Conservation (phyloP, 2,113 vertebrate species). For the Psephotus haematonotus region DNA sequence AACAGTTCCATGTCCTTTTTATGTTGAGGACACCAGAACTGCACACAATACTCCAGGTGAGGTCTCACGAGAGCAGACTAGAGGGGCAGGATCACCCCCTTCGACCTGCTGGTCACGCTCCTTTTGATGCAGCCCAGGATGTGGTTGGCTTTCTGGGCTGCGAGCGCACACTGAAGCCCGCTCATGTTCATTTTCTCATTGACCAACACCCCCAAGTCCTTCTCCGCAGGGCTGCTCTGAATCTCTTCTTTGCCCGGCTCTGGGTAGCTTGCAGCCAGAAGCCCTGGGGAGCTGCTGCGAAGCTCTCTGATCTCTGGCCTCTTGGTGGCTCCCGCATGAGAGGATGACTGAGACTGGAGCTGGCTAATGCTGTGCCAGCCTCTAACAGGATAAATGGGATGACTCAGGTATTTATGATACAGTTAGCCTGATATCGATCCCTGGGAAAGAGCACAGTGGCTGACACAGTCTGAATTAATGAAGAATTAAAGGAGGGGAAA, state of each 20-base stretch:
- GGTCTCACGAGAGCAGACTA: too few species aligned
- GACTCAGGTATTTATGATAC: neutral
- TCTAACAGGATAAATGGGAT: neutral
- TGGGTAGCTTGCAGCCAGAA: neutral
- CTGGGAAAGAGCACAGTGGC: neutral
- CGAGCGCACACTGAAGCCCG: too few species aligned
- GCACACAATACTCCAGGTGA: too few species aligned
- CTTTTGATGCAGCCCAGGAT: too few species aligned
- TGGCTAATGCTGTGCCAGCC: neutral
- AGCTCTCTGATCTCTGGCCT: neutral
- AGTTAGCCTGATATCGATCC: neutral
- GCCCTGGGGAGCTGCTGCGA: neutral
- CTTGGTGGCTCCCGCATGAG: neutral
- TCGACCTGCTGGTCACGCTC: too few species aligned
- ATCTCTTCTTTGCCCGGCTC: neutral
- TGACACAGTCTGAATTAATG: neutral
- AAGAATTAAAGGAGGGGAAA: neutral
- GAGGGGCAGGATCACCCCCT: too few species aligned
- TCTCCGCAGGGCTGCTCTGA: too few species aligned
- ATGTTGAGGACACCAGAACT: too few species aligned
- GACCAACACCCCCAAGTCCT: too few species aligned
- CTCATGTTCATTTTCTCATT: too few species aligned
- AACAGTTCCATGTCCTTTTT: too few species aligned
- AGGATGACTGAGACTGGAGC: neutral
- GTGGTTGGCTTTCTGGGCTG: too few species aligned